Base-by-base conservation (phyloP, 1,140 invertebrate species). In the Antheraea mylitta region DNA sequence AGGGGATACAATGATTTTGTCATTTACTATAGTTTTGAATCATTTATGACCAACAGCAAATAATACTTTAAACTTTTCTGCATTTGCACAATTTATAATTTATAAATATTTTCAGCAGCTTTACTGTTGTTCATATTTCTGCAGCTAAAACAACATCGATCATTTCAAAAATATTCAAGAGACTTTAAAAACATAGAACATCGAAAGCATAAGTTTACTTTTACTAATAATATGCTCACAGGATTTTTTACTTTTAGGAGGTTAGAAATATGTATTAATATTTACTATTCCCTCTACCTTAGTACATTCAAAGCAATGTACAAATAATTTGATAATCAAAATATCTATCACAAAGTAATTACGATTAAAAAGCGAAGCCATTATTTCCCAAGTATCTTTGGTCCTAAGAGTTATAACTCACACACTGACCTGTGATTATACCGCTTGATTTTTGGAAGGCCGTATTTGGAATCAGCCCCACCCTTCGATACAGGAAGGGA, bases 401-500 rank as follows among this genome's bases (percentile, higher is more conserved):
- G 7, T 42, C 38, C 7, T 42, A 10, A 53, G 5, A 16, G 45
- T 53, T 53, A 53, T 13, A 9, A 13, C 45, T 53, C 45, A 53
- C 16, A 72, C 64, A 85, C 87, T 90, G 94, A 98, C 97, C 97
- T 98, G 94, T 98, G 96, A 94, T 98, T 98, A 94, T 99, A 98
- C 93, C 97, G 96, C 94, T 98, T 98, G 89, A 99, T 95, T 93
- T 94, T 94, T 93, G 98, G 97, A 80, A 99, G 95, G 76, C 98
- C 98, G 92, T 99, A 99, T 95, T 99, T 99, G 82, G 98, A 98
- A 92, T 99, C 98, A 85, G 98, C 97, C 76, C 98, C 97, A 85
- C 97, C 97, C 93, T 99, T 99, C 7, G 98, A 99, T 65, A 99
- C 99, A 45, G 99, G 99, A 70, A 99, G 94, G 69, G 98, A 99